A percentile compares a stretch with the other conserved stretches of the same genome.
These are phyloP conservation scores for Dendrolimus punctatus DNA, from an alignment of 1,140 invertebrate genomes.

Conservation along the genomic window DNA sequence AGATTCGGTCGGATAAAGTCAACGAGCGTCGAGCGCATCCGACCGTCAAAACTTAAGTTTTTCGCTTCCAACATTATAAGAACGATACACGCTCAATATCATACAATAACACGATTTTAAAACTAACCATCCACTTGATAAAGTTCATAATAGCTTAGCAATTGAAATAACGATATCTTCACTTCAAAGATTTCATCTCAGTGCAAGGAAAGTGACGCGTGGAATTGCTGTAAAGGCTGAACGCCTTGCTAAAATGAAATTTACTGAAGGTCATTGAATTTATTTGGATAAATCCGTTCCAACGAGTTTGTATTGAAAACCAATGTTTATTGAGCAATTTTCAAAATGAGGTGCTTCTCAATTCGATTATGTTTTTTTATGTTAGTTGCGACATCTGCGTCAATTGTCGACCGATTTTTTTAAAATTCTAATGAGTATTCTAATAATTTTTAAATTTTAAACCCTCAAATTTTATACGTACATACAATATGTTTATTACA, in stretches of 20 bases:
- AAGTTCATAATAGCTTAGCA: neutral
- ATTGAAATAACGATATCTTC: slow-evolving; percentile 12
- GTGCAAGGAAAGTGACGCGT: slow-evolving; percentile 33
- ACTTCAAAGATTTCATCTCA: slow-evolving; percentile 29
- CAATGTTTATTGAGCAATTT: too few species aligned
- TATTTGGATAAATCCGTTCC: too few species aligned
- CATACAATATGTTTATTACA: too few species aligned
- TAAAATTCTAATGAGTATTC: too few species aligned
- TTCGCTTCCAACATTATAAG: slow-evolving; percentile 16
- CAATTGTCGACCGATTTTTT: too few species aligned
- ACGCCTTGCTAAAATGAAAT: neutral
- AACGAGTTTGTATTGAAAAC: too few species aligned
- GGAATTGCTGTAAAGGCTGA: slow-evolving; percentile 16
- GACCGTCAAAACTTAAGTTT: slow-evolving; percentile 27
- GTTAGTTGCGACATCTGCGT: too few species aligned
- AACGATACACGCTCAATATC: slow-evolving; percentile 11
- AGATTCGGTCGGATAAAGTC: slow-evolving; percentile 31
- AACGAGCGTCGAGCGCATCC: slow-evolving; percentile 19
- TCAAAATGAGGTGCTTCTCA: too few species aligned
- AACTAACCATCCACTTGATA: slow-evolving; percentile 9
- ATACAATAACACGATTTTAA: slow-evolving; percentile 8
- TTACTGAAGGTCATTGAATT: too few species aligned
- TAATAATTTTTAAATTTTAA: too few species aligned
- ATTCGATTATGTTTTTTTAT: too few species aligned
- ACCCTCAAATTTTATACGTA: too few species aligned